Percentiles rank a stretch among this genome's conserved stretches.
phyloP scores from a whole-genome alignment of 2,888 invertebrate genomes.

The Drosophila yooni region DNA sequence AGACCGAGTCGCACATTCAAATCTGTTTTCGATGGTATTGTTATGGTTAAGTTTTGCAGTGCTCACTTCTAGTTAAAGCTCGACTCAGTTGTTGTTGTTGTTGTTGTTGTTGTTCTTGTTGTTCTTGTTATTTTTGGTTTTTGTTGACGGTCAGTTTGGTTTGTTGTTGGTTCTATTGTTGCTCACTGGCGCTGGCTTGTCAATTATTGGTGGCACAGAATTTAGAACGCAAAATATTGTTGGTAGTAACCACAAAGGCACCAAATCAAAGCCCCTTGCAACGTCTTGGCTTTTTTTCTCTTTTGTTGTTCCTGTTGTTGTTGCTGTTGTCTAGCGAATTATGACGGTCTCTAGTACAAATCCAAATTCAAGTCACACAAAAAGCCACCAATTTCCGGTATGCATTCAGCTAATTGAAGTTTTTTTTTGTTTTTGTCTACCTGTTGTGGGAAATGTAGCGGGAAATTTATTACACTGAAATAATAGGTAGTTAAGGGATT shows the following conservation, averaged over 20 bases:
- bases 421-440: slow-evolving; percentile 21
- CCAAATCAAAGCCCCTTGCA: slow-evolving; percentile 63
- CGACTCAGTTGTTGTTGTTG: slow-evolving; percentile 18
- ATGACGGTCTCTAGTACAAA: slow-evolving; percentile 48
- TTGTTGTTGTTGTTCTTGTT: slow-evolving; percentile 16
- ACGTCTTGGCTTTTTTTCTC: background rate
- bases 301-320: slow-evolving; percentile 25
- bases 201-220: slow-evolving; percentile 76
- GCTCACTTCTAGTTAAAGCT: slow-evolving; percentile 60
- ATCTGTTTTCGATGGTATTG: slow-evolving; percentile 59
- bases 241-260: slow-evolving; percentile 65
- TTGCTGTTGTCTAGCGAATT: slow-evolving; percentile 44
- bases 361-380: slow-evolving; percentile 39
- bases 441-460: slow-evolving; percentile 30
- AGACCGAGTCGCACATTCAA: slow-evolving; percentile 61
- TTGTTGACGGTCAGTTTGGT: slow-evolving; percentile 42
- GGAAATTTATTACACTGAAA: slow-evolving; percentile 7
- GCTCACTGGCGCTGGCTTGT: slow-evolving; percentile 68
- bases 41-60: slow-evolving; percentile 42
- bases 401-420: slow-evolving; percentile 38
- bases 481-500: slow-evolving; percentile 9
- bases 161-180: slow-evolving; percentile 37
- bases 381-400: slow-evolving; percentile 75
- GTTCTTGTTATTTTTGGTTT: slow-evolving; percentile 17
- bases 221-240: slow-evolving; percentile 71